Base-by-base conservation (phyloP, 2,888 invertebrate species). In the Sepiola atlantica region DNA sequence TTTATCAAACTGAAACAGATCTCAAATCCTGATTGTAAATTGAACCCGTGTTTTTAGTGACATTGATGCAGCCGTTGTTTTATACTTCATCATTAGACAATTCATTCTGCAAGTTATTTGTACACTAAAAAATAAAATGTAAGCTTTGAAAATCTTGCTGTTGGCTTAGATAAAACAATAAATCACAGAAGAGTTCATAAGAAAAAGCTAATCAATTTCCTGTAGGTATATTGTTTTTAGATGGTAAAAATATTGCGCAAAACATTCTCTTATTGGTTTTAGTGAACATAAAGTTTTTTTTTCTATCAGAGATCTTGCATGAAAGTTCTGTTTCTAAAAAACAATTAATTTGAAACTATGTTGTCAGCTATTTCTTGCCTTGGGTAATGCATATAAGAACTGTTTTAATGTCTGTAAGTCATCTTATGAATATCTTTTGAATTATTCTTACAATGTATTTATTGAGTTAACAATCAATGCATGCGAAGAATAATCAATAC, bases 401-500 rank as follows among this genome's bases (percentile, higher is more conserved):
- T 77, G 32, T n/a, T 77, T 77, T 77, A 32, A 77, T 77, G n/a
- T 77, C 77, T 77, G n/a, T 77, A n/a, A 77, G 77, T 21, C 77
- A 77, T 77, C 14, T 77, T 77, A n/a, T 77, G n/a, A 32, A 77
- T 77, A 77, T 77, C 77, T 77, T 77, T 32, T 77, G 32, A n/a
- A 77, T 77, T 77, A n/a, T 77, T 32, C 16, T 77, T 77, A 77
- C 77, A 77, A n/a, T 77, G 77, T 77, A 77, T 77, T 77, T 77
- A 77, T 77, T 77, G 77, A 77, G 77, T 77, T n/a, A 77, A n/a
- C 77, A 77, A 77, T 77, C 77, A 77, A 77, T 77, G 77, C n/a
- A n/a, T 77, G 16, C 32, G n/a, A 77, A 77, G n/a, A 77, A 77
- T 77, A 77, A 77, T 77, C 77, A 77, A 77, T 77, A 77, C n/a